Evolutionary conservation across 92 coral and sea anemone genomes (phyloP), one percentile per base, ranked within the genome.

Genomic region (Epizoanthus scotinus): DNA sequence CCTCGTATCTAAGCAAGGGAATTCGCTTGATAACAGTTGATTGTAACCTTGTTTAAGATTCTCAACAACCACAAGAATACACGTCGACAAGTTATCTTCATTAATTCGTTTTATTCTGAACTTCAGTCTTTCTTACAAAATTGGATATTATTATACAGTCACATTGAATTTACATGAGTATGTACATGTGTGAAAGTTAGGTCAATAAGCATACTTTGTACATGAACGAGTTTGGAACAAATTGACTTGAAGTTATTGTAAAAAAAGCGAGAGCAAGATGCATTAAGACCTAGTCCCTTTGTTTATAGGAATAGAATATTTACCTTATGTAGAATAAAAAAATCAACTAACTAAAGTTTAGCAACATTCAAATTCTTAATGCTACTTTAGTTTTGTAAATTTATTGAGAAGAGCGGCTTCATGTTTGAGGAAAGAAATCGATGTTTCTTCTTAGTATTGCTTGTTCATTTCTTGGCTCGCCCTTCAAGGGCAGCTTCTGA

Each of bases 111-210:
- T 75, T 75, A 75, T 75, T 75, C 81, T 68, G 40, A 20, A 58
- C 56, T 36, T 75, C 81, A 68, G 81, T 59, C 50, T 75, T 75
- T 59, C 22, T 38, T 75, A 75, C 81, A 75, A 75, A 75, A 75
- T 59, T 75, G 57, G 18, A 20, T 40, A 59, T 59, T 25, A 38
- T 75, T 25, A n/a, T n/a, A 59, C 67, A 8, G 59, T 58, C 66
- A 5, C n/a, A 75, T 26, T 24, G 14, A 59, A 75, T 75, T 58
- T 75, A 75, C 67, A 75, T 58, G 22, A 42, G 6, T 75, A 40
- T 75, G 68, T 75, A 75, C 81, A 75, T 38, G 81, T 36, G 73
- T 75, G 80, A 38, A 19, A 0, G 54, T 0, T 62, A 9, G 24
- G 7, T 12, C 8, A 5, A 34, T 74, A 52, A 10, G 62, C 29